Conservation (phyloP, 2,797 vertebrate genomes). For the Microtus obscurus region DNA sequence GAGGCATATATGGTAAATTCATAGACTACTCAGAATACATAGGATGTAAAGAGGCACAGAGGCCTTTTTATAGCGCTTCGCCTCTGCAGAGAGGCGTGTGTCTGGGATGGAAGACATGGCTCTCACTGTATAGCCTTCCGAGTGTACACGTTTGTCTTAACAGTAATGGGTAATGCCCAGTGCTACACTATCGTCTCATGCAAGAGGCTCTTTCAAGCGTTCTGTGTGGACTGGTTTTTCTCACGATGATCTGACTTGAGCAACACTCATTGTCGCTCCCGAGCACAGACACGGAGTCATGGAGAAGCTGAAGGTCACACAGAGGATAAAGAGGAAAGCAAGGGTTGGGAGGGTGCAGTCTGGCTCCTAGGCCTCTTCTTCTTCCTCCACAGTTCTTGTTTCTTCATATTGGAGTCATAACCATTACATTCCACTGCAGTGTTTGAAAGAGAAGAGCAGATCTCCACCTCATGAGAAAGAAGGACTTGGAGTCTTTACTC, state of each 20-base stretch:
- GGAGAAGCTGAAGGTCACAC: neutral
- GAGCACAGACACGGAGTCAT: constrained; percentile 21
- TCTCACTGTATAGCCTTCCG: constrained; percentile 16
- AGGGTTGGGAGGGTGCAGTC: neutral
- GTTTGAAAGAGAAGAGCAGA: constrained; percentile 56
- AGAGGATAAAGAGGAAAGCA: neutral
- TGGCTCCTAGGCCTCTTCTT: neutral
- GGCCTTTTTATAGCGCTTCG: neutral
- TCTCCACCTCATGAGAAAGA: neutral
- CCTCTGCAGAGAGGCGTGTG: neutral
- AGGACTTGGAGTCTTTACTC: neutral
- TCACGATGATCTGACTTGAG: neutral
- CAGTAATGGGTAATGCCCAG: neutral
- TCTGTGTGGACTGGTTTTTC: neutral
- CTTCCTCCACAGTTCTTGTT: neutral
- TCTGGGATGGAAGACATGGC: neutral
- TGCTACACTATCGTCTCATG: neutral
- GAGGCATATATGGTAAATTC: neutral
- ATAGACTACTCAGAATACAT: neutral
- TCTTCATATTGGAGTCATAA: neutral
- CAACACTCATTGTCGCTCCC: neutral
- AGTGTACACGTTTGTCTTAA: neutral
- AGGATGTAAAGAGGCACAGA: neutral
- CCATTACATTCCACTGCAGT: neutral
- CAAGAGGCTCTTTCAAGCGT: neutral